These are phyloP conservation scores for Campoplex nolae DNA, from an alignment of 2,888 invertebrate genomes.

Conservation along the genomic window DNA sequence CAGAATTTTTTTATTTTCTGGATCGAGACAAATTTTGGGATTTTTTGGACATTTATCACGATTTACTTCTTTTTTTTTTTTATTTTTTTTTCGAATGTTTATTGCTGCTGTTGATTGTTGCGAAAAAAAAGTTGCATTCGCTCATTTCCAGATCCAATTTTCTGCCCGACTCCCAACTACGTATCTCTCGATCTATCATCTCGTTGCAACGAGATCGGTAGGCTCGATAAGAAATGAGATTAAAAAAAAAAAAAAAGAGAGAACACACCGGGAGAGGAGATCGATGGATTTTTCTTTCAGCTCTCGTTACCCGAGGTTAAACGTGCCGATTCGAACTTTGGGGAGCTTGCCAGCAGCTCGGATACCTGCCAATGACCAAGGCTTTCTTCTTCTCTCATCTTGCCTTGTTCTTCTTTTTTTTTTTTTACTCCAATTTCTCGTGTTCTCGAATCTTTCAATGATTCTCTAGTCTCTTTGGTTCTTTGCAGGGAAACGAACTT, in stretches of 20 bases:
- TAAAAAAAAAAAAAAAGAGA: constrained; percentile 29
- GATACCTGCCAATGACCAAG: constrained; percentile 64
- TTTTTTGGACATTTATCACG: no score
- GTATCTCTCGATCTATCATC: constrained; percentile 74
- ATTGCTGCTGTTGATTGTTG: no score
- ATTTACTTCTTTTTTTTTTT: background rate
- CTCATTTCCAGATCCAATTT: constrained; percentile 26
- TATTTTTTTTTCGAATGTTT: no score
- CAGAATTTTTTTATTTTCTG: background rate
- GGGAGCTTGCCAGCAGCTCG: constrained; percentile 38
- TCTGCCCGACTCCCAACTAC: constrained; percentile 61
- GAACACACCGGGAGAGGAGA: background rate
- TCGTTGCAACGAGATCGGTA: constrained; percentile 74
- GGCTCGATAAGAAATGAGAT: constrained; percentile 69
- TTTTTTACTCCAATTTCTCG: background rate
- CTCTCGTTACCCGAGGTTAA: constrained; percentile 69
- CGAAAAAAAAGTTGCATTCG: background rate
- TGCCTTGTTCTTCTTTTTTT: background rate
- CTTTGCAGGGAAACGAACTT: background rate
- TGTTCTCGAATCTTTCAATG: background rate
- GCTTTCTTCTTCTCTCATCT: constrained; percentile 23
- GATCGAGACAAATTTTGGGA: background rate
- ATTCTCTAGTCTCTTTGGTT: background rate
- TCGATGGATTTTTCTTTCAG: constrained; percentile 46
- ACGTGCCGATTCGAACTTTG: constrained; percentile 69